Evolutionary conservation across 2,888 invertebrate genomes (phyloP), one percentile per base, ranked within the genome.

Genomic region (Nemurella pictetii): DNA sequence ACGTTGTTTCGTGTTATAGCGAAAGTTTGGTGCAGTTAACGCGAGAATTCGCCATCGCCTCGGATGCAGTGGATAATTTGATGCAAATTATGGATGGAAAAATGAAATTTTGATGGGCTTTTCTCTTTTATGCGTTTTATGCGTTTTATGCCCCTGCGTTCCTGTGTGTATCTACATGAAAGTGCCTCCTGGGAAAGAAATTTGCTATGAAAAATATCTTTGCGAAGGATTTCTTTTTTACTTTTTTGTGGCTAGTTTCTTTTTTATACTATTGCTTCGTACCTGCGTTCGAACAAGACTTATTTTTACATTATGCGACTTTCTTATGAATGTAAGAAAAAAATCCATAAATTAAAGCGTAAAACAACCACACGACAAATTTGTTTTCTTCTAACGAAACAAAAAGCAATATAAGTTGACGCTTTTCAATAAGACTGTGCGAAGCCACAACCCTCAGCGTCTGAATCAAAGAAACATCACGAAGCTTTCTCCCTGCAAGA

Each of bases 11-110:
- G 9, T 26, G 26, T 75, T 75, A 75, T 75, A 75, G 75, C 26
- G 28, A 75, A 75, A 75, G 75, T 75, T 75, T 75, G n/a, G 5
- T 55, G 55, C 55, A 55, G 55, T 55, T 55, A 55, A 55, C 55
- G 55, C 1, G 9, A 3, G 32, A 32, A 32, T 32, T 32, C 20
- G 9, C 15, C 55, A 2, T 20, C 55, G 55, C 9, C n/a, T n/a
- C 55, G 55, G 55, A 20, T 55, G 55, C 55, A 55, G 20, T 20
- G 55, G 55, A 55, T 55, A 55, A 55, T 55, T 20, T 55, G 55
- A 55, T 55, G 55, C 55, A 55, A 55, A 55, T 55, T 55, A 55
- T 55, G 55, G 55, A 55, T 55, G 55, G 55, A 55, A 55, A 55
- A 12, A 55, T 55, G 55, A 55, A 55, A 55, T 15, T 55, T 55